phyloP scores from a whole-genome alignment of 2,888 invertebrate genomes.

The Aleiodes leptofemur region DNA sequence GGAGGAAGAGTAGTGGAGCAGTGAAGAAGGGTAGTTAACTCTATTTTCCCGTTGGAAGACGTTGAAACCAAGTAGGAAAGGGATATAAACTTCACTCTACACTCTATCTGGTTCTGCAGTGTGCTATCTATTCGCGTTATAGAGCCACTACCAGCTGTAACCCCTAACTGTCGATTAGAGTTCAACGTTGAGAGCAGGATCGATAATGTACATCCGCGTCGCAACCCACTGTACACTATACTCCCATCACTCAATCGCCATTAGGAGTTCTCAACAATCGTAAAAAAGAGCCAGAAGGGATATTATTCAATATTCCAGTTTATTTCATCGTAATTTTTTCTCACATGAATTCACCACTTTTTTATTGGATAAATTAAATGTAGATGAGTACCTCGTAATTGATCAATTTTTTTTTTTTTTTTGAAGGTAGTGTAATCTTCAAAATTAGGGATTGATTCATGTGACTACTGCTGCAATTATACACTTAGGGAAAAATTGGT shows the following conservation, averaged over 20 bases:
- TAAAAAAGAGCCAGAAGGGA: slow-evolving; percentile 5
- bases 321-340: background rate
- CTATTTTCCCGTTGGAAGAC: slow-evolving; percentile 13
- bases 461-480: too few relatives aligned
- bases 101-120: background rate
- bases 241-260: slow-evolving; percentile 24
- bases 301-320: background rate
- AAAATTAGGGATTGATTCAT: too few relatives aligned
- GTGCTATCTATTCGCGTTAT: slow-evolving; percentile 28
- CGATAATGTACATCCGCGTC: slow-evolving; percentile 47
- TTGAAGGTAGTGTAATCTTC: too few relatives aligned
- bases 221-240: slow-evolving; percentile 14
- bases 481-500: too few relatives aligned
- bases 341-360: too few relatives aligned
- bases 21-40: slow-evolving; percentile 8
- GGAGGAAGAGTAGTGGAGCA: background rate
- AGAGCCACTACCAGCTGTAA: slow-evolving; percentile 23
- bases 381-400: too few relatives aligned
- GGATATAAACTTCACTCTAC: slow-evolving; percentile 1
- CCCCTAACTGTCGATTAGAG: slow-evolving; percentile 40
- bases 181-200: slow-evolving; percentile 39
- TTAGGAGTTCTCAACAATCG: slow-evolving; percentile 8
- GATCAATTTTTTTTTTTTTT: too few relatives aligned
- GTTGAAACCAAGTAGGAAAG: slow-evolving; percentile 20
- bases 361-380: too few relatives aligned